Evolutionary conservation across 2,888 invertebrate species (phyloP).

Genomic region (Pseudococcus longispinus): DNA sequence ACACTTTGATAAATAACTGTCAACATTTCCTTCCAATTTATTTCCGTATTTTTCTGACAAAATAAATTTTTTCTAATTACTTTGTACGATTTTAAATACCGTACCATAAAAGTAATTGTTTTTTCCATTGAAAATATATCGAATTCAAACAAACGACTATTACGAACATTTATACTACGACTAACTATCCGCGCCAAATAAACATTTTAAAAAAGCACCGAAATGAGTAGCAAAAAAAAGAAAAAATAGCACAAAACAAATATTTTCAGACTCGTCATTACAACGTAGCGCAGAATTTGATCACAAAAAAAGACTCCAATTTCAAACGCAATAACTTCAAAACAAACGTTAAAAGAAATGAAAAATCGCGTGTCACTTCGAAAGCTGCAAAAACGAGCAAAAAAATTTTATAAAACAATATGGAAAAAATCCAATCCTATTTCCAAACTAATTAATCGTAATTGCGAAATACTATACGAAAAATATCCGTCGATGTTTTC

Average conservation of each 20-base stretch:
- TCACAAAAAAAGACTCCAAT: not conserved
- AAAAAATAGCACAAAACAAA: not conserved
- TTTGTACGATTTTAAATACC: not conserved
- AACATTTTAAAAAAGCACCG: not conserved
- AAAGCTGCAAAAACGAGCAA: not conserved
- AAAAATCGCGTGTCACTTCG: not conserved
- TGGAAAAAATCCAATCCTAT: not conserved
- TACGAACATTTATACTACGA: not conserved
- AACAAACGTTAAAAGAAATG: constrained; percentile 15
- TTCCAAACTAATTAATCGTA: constrained; percentile 7
- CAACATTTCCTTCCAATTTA: not conserved
- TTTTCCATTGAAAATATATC: not conserved
- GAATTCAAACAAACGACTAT: not conserved
- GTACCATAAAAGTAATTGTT: not conserved
- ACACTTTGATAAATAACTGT: not conserved
- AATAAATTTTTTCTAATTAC: not conserved
- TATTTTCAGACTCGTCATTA: not conserved
- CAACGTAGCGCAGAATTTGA: not conserved
- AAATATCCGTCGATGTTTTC: not conserved
- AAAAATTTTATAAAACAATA: constrained; percentile 1
- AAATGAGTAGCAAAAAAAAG: not conserved
- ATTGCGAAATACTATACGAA: not conserved
- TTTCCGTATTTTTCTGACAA: not conserved
- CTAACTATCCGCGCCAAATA: constrained; percentile 3
- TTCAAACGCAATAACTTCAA: not conserved